phyloP scores from a whole-genome alignment of 1,140 invertebrate genomes.

The Chlorops oryzae region DNA sequence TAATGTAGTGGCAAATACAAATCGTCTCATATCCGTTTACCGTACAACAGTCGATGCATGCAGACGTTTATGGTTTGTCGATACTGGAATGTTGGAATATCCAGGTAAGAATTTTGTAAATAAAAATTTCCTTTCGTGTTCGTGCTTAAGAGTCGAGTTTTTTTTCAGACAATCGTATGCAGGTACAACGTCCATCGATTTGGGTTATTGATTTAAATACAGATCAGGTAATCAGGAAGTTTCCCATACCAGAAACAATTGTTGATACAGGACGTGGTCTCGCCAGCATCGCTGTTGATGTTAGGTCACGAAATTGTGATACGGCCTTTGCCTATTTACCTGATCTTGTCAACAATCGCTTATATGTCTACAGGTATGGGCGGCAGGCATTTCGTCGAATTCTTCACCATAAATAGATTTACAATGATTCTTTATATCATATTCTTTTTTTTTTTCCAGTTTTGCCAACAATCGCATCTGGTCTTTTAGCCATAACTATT shows the following conservation, averaged over 20 bases:
- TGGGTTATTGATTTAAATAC: constrained; percentile 62
- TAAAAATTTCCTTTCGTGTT: too few relatives aligned
- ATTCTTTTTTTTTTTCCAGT: constrained; percentile 27
- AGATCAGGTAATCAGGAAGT: constrained; percentile 38
- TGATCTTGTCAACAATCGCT: constrained; percentile 60
- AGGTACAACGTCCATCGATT: constrained; percentile 57
- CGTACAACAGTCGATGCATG: constrained; percentile 61
- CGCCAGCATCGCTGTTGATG: constrained; percentile 62
- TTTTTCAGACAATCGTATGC: constrained; percentile 51
- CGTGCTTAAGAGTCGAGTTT: too few relatives aligned
- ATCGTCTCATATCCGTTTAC: constrained; percentile 59
- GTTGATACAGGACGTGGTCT: constrained; percentile 49
- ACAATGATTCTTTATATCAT: neutral
- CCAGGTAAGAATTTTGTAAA: too few relatives aligned
- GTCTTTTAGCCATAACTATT: constrained; percentile 66
- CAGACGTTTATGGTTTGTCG: constrained; percentile 66
- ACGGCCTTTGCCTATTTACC: constrained; percentile 66
- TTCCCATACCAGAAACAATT: constrained; percentile 36
- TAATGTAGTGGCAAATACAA: constrained; percentile 1
- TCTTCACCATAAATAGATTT: too few relatives aligned
- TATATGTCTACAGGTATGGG: constrained; percentile 63
- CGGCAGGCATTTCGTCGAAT: too few relatives aligned
- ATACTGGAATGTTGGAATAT: constrained; percentile 55
- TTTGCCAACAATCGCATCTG: constrained; percentile 59
- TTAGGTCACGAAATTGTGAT: constrained; percentile 53